These are phyloP conservation scores for Sogatella furcifera DNA, from an alignment of 1,140 invertebrate genomes.

Conservation along the genomic window DNA sequence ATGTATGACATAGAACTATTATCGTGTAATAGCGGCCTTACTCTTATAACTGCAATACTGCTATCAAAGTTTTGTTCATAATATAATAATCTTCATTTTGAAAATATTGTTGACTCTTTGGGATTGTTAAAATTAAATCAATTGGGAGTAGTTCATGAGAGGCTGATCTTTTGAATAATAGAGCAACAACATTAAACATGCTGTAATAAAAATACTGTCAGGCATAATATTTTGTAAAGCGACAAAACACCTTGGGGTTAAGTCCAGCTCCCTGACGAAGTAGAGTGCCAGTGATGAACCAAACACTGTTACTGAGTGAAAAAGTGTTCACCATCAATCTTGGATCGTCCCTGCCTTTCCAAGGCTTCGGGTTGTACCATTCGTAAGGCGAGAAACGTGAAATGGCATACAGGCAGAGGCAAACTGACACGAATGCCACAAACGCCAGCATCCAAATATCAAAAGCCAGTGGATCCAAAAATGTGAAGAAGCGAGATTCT, in stretches of 20 bases:
- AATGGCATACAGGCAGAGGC: slow-evolving; percentile 46
- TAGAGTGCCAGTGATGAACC: slow-evolving; percentile 52
- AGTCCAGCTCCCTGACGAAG: slow-evolving; percentile 43
- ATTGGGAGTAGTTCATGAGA: background rate
- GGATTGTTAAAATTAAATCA: too few species aligned
- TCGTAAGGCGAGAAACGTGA: slow-evolving; percentile 44
- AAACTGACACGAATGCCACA: slow-evolving; percentile 43
- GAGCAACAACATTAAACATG: too few species aligned
- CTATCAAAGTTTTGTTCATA: too few species aligned
- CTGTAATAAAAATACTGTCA: too few species aligned
- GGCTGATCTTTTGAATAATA: background rate
- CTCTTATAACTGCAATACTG: too few species aligned
- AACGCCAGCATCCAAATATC: slow-evolving; percentile 47
- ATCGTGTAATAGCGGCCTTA: too few species aligned
- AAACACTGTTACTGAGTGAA: slow-evolving; percentile 46
- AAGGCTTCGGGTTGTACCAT: slow-evolving; percentile 45
- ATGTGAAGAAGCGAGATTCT: slow-evolving; percentile 46
- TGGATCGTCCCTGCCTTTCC: slow-evolving; percentile 15
- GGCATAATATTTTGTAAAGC: background rate
- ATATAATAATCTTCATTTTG: too few species aligned
- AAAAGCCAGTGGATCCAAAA: slow-evolving; percentile 45
- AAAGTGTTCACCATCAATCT: slow-evolving; percentile 41
- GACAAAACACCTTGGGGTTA: slow-evolving; percentile 32
- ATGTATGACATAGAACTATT: too few species aligned
- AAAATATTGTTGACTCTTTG: too few species aligned